Conservation (phyloP, 2,888 invertebrate genomes). For the Nemotelus pantherinus region DNA sequence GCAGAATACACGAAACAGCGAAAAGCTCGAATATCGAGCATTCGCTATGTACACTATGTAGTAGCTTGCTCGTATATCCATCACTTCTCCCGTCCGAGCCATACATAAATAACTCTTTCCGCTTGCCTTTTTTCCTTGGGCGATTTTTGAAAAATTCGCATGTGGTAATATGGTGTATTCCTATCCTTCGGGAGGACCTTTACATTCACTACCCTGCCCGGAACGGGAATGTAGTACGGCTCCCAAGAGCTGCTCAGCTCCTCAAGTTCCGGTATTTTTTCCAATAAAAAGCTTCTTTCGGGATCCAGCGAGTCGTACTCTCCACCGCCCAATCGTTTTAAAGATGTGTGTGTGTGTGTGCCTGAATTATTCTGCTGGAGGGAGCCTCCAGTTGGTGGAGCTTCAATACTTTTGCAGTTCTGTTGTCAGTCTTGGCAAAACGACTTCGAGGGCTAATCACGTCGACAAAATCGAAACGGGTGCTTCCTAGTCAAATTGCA, state of each 20-base stretch:
- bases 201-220: not conserved
- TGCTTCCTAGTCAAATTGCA: conserved; percentile 26
- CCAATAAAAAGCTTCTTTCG: conserved; percentile 13
- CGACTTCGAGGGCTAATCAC: conserved; percentile 36
- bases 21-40: conserved; percentile 30
- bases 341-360: not conserved
- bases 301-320: conserved; percentile 13
- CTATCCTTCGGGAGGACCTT: not conserved
- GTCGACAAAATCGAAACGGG: conserved; percentile 35
- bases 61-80: not conserved
- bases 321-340: not conserved
- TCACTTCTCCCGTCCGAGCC: conserved; percentile 2
- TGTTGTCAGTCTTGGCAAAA: conserved; percentile 41
- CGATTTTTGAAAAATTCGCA: conserved; percentile 30
- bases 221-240: not conserved
- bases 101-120: not conserved
- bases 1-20: not conserved
- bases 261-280: conserved; percentile 24
- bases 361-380: conserved; percentile 9
- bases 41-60: not conserved
- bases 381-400: conserved; percentile 28
- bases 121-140: conserved; percentile 26
- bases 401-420: conserved; percentile 40
- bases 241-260: conserved; percentile 22
- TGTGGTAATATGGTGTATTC: not conserved